phyloP scores from a whole-genome alignment of 2,888 invertebrate species.

The Teleiodes luculella region DNA sequence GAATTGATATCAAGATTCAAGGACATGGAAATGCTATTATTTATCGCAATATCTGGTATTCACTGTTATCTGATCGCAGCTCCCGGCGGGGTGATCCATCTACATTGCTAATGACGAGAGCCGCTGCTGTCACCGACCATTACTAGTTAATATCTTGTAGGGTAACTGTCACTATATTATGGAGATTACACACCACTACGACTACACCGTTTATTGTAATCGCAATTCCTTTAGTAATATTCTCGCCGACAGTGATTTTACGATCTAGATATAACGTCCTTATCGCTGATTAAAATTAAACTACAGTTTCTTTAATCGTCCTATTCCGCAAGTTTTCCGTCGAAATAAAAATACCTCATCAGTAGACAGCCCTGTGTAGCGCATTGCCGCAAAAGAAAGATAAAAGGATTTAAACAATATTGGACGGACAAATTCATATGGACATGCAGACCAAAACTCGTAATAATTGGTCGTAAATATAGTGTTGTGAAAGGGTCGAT shows the following conservation, averaged over 20 bases:
- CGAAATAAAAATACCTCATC: no score
- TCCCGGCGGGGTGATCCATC: constrained; percentile 14
- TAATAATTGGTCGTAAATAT: constrained; percentile 13
- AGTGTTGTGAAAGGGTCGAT: constrained; percentile 7
- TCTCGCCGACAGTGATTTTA: neutral
- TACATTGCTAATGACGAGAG: constrained; percentile 20
- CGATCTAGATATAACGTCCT: neutral
- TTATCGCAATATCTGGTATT: neutral
- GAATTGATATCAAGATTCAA: neutral
- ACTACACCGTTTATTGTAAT: constrained; percentile 10
- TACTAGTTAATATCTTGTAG: constrained; percentile 13
- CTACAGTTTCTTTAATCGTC: neutral
- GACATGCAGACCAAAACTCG: no score
- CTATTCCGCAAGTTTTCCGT: no score
- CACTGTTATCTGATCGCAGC: constrained; percentile 4
- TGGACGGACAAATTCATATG: constrained; percentile 1
- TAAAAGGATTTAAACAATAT: no score
- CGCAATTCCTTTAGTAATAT: constrained; percentile 8
- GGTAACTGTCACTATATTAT: constrained; percentile 3
- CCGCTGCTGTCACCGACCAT: constrained; percentile 1
- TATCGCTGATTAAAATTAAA: neutral
- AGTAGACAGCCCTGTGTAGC: no score
- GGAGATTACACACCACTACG: constrained; percentile 4
- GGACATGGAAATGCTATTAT: constrained; percentile 4
- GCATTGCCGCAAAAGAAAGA: no score